Percentiles rank a stretch among this genome's conserved stretches.
These are phyloP conservation scores for Plectropomus leopardus DNA, from an alignment of 2,113 vertebrate genomes.

Conservation along the genomic window DNA sequence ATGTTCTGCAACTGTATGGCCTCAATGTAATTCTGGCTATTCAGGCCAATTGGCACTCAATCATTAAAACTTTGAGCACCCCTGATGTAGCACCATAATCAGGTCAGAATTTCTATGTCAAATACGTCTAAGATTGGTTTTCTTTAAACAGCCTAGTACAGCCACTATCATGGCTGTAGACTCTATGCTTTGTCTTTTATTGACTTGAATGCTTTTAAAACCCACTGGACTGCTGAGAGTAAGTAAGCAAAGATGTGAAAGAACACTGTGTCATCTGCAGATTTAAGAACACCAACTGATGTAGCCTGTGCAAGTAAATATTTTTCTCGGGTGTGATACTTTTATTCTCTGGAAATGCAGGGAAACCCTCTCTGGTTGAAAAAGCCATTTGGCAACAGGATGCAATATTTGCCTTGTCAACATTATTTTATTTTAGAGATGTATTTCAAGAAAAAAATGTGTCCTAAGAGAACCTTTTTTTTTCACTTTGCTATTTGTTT, in stretches of 20 bases:
- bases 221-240: too few relatives aligned
- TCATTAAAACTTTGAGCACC: too few relatives aligned
- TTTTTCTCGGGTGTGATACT: background rate
- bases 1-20: too few relatives aligned
- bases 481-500: conserved; percentile 11
- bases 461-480: background rate
- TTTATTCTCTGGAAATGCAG: conserved; percentile 13
- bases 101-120: background rate
- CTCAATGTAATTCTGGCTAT: too few relatives aligned
- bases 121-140: background rate
- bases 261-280: background rate
- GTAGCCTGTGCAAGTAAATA: background rate
- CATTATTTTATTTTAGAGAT: conserved; percentile 1
- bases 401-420: conserved; percentile 17
- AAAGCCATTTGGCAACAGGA: background rate
- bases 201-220: background rate
- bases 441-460: background rate
- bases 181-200: background rate
- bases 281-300: conserved; percentile 7
- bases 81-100: background rate
- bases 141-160: background rate
- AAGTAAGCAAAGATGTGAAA: background rate
- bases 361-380: background rate
- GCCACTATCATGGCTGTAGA: background rate
- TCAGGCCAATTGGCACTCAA: too few relatives aligned